Conservation (phyloP, 2,797 vertebrate species). For the Limnodromus scolopaceus region DNA sequence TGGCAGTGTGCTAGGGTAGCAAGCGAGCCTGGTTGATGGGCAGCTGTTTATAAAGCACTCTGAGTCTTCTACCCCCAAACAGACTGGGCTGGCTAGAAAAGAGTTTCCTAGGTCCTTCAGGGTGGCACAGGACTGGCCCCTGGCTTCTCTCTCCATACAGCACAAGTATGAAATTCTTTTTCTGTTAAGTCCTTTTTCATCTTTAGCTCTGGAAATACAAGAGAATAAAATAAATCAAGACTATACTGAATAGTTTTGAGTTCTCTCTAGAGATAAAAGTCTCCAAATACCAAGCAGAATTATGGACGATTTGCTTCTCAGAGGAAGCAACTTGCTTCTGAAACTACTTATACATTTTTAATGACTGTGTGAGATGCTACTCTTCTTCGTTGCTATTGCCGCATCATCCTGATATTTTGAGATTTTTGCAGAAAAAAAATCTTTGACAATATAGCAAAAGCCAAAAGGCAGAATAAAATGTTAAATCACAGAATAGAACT, state of each 20-base stretch:
- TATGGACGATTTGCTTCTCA: slow-evolving; percentile 57
- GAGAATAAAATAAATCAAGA: slow-evolving; percentile 36
- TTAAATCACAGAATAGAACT: neutral
- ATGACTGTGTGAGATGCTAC: neutral
- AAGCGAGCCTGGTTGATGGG: neutral
- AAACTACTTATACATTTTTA: slow-evolving; percentile 45
- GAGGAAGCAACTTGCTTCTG: slow-evolving; percentile 23
- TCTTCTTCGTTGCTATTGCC: neutral
- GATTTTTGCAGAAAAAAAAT: slow-evolving; percentile 8
- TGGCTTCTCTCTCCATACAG: neutral
- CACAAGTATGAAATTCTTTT: neutral
- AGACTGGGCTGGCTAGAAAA: neutral
- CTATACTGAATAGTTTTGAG: neutral
- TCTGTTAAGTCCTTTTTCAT: neutral
- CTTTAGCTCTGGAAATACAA: neutral
- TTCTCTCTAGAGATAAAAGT: slow-evolving; percentile 55
- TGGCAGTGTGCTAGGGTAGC: neutral
- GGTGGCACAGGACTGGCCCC: neutral
- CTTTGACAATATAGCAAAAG: slow-evolving; percentile 24
- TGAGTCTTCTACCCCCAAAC: neutral
- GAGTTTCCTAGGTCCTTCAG: neutral
- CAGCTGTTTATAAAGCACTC: neutral
- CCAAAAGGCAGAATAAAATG: slow-evolving; percentile 32
- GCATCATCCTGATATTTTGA: neutral
- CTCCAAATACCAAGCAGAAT: slow-evolving; percentile 57